Base-by-base conservation (phyloP, 2,888 invertebrate species). In the Sipunculus nudus region DNA sequence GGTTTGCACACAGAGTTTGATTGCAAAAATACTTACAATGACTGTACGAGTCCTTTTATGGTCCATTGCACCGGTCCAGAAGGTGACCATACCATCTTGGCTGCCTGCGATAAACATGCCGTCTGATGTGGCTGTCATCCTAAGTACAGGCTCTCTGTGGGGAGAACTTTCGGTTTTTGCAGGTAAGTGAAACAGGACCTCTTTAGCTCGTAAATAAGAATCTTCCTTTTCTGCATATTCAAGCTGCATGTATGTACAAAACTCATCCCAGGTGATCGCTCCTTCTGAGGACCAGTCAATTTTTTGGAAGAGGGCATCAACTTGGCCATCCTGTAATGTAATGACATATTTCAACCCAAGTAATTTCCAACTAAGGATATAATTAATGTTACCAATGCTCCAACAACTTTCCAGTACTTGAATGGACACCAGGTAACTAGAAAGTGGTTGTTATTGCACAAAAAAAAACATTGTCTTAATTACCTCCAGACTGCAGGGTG, bases 201-300 rank as follows among this genome's bases (percentile, higher is more conserved):
- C 81, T 58, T 80, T 80, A 10, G 78, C 73, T 21, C 80, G 65
- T 25, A 78, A 72, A 58, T 80, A 81, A 3, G 79, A 79, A 61
- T 82, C 82, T 61, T 82, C 82, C 66, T 82, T 83, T 70, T 83
- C 82, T 0, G 80, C 78, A 67, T 82, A 84, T 63, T 83, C 81
- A 49, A 83, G 73, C 68, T 84, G 84, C 82, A 84, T 83, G 75
- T 82, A 84, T 2, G 82, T 83, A 71, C 84, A 84, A 70, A 84
- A 83, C 68, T 83, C 83, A 72, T 84, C 82, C 84, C 83, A 84
- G 0, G 79, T 77, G 63, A 84, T 82, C 6, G 72, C 63, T 0
- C 81, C 82, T 54, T 81, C 77, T 2, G 81, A 81, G 0, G 81
- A 77, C 80, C 82, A 84, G 72, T 84, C 83, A 39, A 84, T 84